phyloP scores from a whole-genome alignment of 2,113 vertebrate species.

The Calidris pugnax region DNA sequence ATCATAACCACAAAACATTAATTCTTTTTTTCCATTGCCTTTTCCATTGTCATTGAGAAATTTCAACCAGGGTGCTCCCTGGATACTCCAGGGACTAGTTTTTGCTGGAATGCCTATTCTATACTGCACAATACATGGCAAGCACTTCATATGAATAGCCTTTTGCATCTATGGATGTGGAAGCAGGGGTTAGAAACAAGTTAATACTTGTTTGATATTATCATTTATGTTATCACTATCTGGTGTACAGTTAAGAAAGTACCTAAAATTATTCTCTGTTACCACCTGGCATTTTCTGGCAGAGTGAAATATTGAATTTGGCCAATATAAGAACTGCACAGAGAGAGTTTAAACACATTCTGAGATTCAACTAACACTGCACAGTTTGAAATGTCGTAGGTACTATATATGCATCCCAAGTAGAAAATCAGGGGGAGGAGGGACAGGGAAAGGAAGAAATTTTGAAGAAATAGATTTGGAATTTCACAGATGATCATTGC shows the following conservation, averaged over 20 bases:
- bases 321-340: neutral
- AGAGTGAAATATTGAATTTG: neutral
- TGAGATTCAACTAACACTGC: neutral
- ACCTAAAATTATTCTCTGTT: constrained; percentile 16
- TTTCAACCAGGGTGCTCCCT: neutral
- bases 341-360: neutral
- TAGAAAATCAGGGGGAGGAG: neutral
- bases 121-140: neutral
- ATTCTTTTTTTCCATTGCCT: neutral
- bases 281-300: constrained; percentile 40
- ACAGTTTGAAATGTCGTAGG: neutral
- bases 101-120: neutral
- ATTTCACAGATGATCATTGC: neutral
- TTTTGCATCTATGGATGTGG: neutral
- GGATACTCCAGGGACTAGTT: neutral
- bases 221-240: constrained; percentile 24
- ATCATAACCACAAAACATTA: neutral
- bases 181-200: neutral
- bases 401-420: neutral
- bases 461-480: neutral
- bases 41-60: neutral
- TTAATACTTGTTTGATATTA: constrained; percentile 25
- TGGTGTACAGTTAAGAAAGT: constrained; percentile 17
- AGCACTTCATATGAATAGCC: neutral
- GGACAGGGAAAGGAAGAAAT: neutral